Conservation (phyloP, 2,113 vertebrate species). For the Pitta sordida region DNA sequence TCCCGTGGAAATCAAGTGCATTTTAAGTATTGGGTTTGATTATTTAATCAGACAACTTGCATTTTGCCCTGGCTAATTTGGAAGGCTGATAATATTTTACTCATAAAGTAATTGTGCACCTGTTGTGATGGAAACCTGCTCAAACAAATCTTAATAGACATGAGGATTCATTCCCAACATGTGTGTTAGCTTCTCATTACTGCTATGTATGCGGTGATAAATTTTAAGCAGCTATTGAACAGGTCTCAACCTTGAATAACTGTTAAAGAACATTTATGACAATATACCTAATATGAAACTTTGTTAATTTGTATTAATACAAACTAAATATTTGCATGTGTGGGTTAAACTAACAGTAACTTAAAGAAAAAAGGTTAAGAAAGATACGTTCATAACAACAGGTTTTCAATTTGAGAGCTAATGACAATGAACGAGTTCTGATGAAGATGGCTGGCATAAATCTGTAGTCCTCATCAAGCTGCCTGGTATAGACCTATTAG, state of each 20-base stretch:
- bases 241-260: not conserved
- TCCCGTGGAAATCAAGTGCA: slow-evolving; percentile 79
- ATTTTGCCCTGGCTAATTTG: slow-evolving; percentile 82
- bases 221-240: slow-evolving; percentile 23
- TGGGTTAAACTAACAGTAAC: not conserved
- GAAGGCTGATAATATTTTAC: slow-evolving; percentile 84
- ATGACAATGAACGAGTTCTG: not conserved
- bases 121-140: slow-evolving; percentile 79
- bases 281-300: not conserved
- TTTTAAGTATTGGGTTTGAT: slow-evolving; percentile 81
- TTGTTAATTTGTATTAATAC: not conserved
- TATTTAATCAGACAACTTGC: slow-evolving; percentile 84
- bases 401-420: not conserved
- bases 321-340: too few relatives aligned
- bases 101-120: slow-evolving; percentile 83
- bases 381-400: not conserved
- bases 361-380: not conserved
- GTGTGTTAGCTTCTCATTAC: slow-evolving; percentile 48
- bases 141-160: slow-evolving; percentile 78
- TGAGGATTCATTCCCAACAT: slow-evolving; percentile 53
- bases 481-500: not conserved
- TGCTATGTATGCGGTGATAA: slow-evolving; percentile 34
- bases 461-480: not conserved
- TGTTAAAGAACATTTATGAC: not conserved
- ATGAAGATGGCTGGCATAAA: not conserved